phyloP scores from a whole-genome alignment of 2,888 invertebrate species.

The Leucophora obtusa region DNA sequence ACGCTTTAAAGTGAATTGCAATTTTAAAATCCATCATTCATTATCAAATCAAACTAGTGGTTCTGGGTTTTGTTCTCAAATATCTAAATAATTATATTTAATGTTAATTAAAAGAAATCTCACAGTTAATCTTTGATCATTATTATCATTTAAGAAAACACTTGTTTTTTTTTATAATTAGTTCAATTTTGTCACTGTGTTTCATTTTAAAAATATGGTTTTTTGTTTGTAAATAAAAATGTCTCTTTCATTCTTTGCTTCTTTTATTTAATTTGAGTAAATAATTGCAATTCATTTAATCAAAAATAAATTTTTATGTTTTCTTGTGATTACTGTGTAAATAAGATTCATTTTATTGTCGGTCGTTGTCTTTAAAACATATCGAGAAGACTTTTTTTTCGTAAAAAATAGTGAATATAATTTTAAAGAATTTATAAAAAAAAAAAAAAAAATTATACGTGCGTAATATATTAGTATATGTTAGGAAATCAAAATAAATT shows the following conservation, averaged over 20 bases:
- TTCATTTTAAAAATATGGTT: background rate
- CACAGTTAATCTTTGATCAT: background rate
- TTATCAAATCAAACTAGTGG: background rate
- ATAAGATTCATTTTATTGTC: conserved; percentile 19
- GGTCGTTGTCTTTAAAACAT: background rate
- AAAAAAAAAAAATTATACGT: conserved; percentile 10
- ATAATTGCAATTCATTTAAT: conserved; percentile 20
- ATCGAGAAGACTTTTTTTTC: background rate
- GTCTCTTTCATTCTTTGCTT: background rate
- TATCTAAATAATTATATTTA: too few species aligned
- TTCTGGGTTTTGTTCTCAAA: background rate
- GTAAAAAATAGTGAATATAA: background rate
- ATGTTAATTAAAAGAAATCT: background rate
- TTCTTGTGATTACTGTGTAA: background rate
- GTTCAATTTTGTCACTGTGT: background rate
- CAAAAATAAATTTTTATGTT: conserved; percentile 17
- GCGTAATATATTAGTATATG: background rate
- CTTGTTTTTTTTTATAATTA: background rate
- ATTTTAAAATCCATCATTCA: background rate
- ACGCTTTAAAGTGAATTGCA: background rate
- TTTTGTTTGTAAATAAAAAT: background rate
- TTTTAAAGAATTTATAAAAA: background rate
- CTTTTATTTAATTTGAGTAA: conserved; percentile 36
- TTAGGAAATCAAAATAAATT: too few species aligned
- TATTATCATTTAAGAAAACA: background rate